Evolutionary conservation across 2,113 vertebrate genomes (phyloP).

Genomic region (Castor canadensis): DNA sequence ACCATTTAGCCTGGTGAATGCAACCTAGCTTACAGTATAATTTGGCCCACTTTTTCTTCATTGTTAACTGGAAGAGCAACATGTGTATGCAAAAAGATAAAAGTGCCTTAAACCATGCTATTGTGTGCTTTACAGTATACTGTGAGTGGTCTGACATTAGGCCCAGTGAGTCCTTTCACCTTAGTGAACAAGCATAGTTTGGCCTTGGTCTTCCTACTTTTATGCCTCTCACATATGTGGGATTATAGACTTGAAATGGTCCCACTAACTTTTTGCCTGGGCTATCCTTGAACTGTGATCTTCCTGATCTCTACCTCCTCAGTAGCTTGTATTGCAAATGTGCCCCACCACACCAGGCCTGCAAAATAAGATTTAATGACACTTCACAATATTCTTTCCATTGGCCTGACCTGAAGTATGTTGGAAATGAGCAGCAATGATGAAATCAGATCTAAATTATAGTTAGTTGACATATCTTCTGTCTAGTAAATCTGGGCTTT

Average conservation of each 20-base stretch:
- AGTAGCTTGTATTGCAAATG: no score
- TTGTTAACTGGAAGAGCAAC: constrained; percentile 82
- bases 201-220: background rate
- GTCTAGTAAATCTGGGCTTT: background rate
- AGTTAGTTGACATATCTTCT: background rate
- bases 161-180: constrained; percentile 72
- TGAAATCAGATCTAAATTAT: background rate
- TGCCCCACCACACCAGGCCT: no score
- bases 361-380: constrained; percentile 1
- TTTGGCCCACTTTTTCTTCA: constrained; percentile 69
- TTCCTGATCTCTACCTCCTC: no score
- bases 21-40: constrained; percentile 71
- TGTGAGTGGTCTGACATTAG: constrained; percentile 82
- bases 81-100: constrained; percentile 77
- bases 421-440: background rate
- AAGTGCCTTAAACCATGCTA: constrained; percentile 80
- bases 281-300: no score
- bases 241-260: no score
- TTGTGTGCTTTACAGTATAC: constrained; percentile 78
- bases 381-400: background rate
- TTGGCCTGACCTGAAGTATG: background rate
- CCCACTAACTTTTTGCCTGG: no score
- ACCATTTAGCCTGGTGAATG: constrained; percentile 85
- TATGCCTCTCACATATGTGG: no score
- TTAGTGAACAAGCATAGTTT: constrained; percentile 77